phyloP scores from a whole-genome alignment of 2,888 invertebrate genomes.

The Sepioteuthis lessoniana region DNA sequence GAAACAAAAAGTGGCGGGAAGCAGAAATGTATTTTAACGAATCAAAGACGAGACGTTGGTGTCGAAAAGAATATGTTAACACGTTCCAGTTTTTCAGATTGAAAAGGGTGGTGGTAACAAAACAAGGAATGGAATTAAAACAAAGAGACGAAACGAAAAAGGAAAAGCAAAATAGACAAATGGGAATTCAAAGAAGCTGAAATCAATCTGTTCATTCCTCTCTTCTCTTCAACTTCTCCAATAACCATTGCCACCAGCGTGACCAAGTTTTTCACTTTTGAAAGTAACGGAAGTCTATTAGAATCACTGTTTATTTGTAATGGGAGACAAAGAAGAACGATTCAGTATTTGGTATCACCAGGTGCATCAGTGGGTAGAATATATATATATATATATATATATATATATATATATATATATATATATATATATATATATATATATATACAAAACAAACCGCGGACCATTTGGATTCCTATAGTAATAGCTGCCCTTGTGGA shows the following conservation, averaged over 20 bases:
- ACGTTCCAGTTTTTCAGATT: neutral
- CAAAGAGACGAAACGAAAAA: neutral
- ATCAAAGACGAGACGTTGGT: neutral
- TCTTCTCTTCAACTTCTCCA: neutral
- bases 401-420: neutral
- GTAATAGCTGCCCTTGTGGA: too few relatives aligned
- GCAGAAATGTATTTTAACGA: neutral
- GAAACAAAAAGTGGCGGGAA: neutral
- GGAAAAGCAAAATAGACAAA: neutral
- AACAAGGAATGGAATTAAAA: neutral
- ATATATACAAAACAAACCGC: too few relatives aligned
- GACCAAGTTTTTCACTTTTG: neutral
- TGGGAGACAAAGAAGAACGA: neutral
- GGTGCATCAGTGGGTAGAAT: neutral
- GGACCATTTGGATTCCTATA: too few relatives aligned
- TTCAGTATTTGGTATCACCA: neutral
- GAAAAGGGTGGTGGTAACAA: neutral
- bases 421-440: neutral
- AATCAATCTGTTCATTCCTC: neutral
- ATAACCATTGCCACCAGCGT: neutral
- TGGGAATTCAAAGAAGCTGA: neutral
- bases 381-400: neutral
- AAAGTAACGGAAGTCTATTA: neutral
- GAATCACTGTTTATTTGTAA: neutral
- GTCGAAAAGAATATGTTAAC: neutral